Conservation (phyloP, 2,797 vertebrate genomes). For the Chelmon rostratus region DNA sequence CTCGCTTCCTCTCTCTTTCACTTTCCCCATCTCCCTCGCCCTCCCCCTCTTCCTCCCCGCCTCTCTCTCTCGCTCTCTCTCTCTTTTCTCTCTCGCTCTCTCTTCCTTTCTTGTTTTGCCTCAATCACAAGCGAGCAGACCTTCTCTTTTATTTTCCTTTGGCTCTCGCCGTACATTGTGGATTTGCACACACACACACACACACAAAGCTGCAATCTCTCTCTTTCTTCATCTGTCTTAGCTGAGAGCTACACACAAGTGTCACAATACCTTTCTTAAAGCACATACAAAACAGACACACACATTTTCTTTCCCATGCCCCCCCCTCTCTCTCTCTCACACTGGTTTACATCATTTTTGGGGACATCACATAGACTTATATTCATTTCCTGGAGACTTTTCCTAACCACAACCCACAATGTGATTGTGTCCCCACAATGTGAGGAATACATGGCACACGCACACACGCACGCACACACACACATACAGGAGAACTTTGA, state of each 20-base stretch:
- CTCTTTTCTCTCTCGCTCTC: neutral
- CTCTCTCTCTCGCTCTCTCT: constrained; percentile 1
- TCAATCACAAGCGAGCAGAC: constrained; percentile 68
- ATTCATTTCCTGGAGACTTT: no score
- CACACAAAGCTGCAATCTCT: constrained; percentile 7
- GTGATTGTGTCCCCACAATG: no score
- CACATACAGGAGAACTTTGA: neutral
- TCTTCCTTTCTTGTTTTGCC: constrained; percentile 32
- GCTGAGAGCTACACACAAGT: neutral
- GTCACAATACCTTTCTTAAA: constrained; percentile 1
- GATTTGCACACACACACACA: constrained; percentile 36
- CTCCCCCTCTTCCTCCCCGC: neutral
- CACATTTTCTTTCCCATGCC: neutral
- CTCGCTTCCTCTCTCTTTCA: constrained; percentile 48
- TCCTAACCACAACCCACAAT: no score
- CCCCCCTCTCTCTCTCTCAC: neutral
- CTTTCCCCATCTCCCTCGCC: constrained; percentile 11
- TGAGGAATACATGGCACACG: no score
- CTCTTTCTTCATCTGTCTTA: constrained; percentile 13
- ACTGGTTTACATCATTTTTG: no score
- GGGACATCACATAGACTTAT: no score
- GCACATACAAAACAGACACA: constrained; percentile 16
- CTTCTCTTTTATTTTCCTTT: constrained; percentile 69
- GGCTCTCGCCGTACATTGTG: constrained; percentile 48
- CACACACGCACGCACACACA: constrained; percentile 7